These are phyloP conservation scores for Parauchenoglanis ngamensis DNA, from an alignment of 2,797 vertebrate species.

Conservation along the genomic window DNA sequence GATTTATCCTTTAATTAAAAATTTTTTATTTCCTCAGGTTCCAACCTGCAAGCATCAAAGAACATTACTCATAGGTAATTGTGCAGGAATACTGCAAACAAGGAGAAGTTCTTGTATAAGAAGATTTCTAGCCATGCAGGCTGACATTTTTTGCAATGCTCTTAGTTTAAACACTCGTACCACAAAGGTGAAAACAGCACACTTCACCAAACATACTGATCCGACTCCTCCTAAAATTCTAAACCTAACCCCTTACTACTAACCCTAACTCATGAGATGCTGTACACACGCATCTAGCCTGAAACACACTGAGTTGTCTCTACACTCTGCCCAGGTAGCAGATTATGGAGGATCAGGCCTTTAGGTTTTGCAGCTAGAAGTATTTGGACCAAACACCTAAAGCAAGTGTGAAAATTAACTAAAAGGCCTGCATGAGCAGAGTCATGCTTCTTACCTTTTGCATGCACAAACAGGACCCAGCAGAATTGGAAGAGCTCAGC, in stretches of 20 bases:
- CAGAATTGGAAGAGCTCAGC: slow-evolving; percentile 93
- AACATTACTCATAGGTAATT: not conserved
- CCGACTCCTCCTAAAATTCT: not conserved
- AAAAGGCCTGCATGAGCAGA: not conserved
- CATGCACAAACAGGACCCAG: slow-evolving; percentile 92
- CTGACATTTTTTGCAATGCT: not conserved
- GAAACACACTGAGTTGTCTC: not conserved
- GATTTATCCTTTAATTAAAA: not conserved
- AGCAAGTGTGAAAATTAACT: not conserved
- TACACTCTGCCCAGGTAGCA: not conserved
- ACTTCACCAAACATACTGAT: not conserved
- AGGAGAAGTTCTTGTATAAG: not conserved
- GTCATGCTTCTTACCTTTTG: slow-evolving; percentile 83
- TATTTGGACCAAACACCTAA: not conserved
- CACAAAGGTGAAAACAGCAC: not conserved
- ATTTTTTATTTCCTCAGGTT: not conserved
- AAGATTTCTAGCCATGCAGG: not conserved
- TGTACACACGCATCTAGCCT: not conserved
- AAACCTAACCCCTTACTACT: not conserved
- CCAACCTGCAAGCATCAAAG: not conserved
- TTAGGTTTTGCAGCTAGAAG: not conserved
- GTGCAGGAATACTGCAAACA: not conserved
- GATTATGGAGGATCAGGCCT: not conserved
- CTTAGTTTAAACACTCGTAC: not conserved
- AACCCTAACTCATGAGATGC: not conserved